phyloP scores from a whole-genome alignment of 2,797 vertebrate genomes.

The Lepus townsendii region DNA sequence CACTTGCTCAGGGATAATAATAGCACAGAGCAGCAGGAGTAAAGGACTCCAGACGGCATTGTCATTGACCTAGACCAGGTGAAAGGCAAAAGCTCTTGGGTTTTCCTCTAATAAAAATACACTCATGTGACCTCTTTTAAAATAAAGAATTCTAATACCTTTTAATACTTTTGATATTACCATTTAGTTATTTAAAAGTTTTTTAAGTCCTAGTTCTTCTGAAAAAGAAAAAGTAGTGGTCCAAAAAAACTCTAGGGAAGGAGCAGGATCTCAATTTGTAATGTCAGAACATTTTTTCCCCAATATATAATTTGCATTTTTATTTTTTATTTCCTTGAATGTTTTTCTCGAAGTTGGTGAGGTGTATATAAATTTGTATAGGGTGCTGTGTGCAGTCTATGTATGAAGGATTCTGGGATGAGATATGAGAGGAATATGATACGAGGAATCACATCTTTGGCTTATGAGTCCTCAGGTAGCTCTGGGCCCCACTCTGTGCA shows the following conservation, averaged over 20 bases:
- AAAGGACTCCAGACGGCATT: neutral
- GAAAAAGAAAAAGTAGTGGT: neutral
- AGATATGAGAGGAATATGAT: neutral
- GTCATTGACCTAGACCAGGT: neutral
- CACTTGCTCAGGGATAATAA: neutral
- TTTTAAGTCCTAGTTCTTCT: neutral
- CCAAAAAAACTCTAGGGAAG: neutral
- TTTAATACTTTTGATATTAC: neutral
- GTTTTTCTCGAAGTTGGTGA: neutral
- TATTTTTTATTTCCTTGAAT: neutral
- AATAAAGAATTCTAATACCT: neutral
- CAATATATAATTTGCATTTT: constrained; percentile 2
- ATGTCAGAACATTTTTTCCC: neutral
- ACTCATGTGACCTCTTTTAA: neutral
- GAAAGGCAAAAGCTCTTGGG: neutral
- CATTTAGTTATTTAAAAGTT: neutral
- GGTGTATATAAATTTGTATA: neutral
- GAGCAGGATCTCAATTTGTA: neutral
- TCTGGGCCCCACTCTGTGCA: neutral
- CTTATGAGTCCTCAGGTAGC: neutral
- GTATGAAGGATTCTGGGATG: constrained; percentile 42
- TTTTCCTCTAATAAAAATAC: constrained; percentile 16
- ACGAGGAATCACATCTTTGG: neutral
- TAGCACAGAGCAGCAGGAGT: neutral
- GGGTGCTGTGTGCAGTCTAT: neutral